Base-by-base conservation (phyloP, 2,888 invertebrate genomes). In the Ochropleura plecta region DNA sequence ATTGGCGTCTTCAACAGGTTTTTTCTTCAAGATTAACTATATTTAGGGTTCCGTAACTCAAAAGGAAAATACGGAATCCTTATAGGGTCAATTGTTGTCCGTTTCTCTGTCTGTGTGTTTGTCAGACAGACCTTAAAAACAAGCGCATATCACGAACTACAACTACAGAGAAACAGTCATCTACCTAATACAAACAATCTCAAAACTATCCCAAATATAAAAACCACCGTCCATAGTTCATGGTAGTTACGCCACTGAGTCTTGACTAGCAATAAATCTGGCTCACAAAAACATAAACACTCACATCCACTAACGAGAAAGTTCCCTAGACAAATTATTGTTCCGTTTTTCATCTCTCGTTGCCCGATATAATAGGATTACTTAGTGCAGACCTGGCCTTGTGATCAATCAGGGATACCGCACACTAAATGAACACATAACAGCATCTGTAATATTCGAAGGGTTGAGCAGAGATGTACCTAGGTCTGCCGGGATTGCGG, bases 311-410 rank as follows among this genome's bases (percentile, higher is more conserved):
- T 83, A 83, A 85, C 78, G 81, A 78, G 86, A 87, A 79, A 81
- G 84, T 78, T 85, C 55, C 63, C 69, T 12, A 69, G 78, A 87
- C 73, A 82, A 79, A 87, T 77, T 70, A 87, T 81, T 78, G 59
- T 70, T 46, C 70, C 73, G 53, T 81, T 85, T 77, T 70, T 76
- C 75, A 76, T 87, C 81, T 75, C 51, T 55, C 30, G 30, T 42
- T 74, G 57, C 48, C 49, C 7, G 65, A 18, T 73, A 40, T 86
- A 76, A 81, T 77, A 77, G 73, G 76, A 86, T 83, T 83, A 83
- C 51, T 77, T 70, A 75, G 80, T 59, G 60, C 68, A 76, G 3
- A 30, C 30, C 16, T 73, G 79, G 80, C 53, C 51, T 68, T 8
- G 70, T 70, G 53, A 67, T 55, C 42, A 73, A 76, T 74, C 55